These are phyloP conservation scores for Pygathrix nemaeus DNA, from an alignment of 2,113 vertebrate genomes.

Conservation along the genomic window DNA sequence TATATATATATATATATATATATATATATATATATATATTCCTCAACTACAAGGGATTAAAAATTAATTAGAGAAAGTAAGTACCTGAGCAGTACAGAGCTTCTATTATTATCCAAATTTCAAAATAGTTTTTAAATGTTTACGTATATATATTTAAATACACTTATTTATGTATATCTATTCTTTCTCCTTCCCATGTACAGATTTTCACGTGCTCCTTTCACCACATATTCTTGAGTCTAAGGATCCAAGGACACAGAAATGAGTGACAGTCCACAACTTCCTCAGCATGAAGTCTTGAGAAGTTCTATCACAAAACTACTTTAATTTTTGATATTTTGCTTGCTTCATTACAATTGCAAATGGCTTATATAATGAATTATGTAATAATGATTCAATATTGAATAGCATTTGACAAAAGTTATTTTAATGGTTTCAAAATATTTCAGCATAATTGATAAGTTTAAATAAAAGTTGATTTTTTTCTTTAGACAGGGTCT, in stretches of 20 bases:
- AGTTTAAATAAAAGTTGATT: background rate
- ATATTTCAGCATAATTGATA: slow-evolving; percentile 16
- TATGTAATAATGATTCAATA: slow-evolving; percentile 58
- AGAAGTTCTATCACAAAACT: background rate
- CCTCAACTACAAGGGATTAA: slow-evolving; percentile 71
- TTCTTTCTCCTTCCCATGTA: background rate
- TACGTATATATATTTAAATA: background rate
- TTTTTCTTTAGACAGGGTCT: background rate
- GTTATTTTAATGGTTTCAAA: slow-evolving; percentile 4
- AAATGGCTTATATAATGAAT: slow-evolving; percentile 46
- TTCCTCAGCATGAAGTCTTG: background rate
- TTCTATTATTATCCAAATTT: slow-evolving; percentile 61
- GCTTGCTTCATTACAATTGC: background rate
- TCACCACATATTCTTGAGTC: background rate
- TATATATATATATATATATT: background rate
- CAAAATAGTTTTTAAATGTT: slow-evolving; percentile 50
- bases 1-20: too few relatives aligned
- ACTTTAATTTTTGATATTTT: slow-evolving; percentile 29
- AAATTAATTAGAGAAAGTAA: slow-evolving; percentile 79
- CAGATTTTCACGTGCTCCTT: background rate
- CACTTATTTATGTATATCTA: background rate
- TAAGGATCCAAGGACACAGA: background rate
- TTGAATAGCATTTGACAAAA: background rate
- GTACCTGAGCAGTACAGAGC: slow-evolving; percentile 40
- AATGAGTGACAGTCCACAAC: background rate